These are phyloP conservation scores for Tetrapedia diversipes DNA, from an alignment of 2,888 invertebrate genomes.

Conservation along the genomic window DNA sequence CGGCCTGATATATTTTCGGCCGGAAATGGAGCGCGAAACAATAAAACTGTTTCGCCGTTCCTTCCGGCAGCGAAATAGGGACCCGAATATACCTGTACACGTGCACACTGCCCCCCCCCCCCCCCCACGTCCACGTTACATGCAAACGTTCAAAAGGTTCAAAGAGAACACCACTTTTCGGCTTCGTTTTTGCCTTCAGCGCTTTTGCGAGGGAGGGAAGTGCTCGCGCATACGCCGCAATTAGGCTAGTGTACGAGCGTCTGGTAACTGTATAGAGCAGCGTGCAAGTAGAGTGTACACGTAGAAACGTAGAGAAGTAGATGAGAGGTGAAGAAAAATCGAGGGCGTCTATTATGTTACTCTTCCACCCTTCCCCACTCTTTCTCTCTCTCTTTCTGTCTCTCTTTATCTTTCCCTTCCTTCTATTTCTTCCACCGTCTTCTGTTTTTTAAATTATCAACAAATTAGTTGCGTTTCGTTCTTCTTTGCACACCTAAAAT, in stretches of 20 bases:
- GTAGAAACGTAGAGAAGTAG: conserved; percentile 53
- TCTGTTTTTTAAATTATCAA: not conserved
- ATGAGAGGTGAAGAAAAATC: conserved; percentile 54
- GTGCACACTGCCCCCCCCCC: too few species aligned
- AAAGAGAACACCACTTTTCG: not conserved
- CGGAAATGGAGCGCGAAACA: conserved; percentile 43
- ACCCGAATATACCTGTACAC: too few species aligned
- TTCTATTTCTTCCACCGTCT: not conserved
- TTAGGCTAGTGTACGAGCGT: conserved; percentile 31
- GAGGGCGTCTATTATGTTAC: conserved; percentile 40
- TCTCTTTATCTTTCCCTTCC: not conserved
- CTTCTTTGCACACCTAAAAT: not conserved
- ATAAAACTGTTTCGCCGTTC: conserved; percentile 30
- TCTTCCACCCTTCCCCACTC: not conserved
- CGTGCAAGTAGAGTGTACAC: conserved; percentile 41
- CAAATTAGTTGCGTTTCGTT: not conserved
- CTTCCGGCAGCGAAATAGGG: conserved; percentile 28
- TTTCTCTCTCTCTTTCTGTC: not conserved
- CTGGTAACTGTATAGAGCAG: conserved; percentile 35
- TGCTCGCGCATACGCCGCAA: conserved; percentile 16
- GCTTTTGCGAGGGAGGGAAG: conserved; percentile 33
- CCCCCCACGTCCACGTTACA: too few species aligned
- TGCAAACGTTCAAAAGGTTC: conserved; percentile 26
- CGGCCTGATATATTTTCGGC: conserved; percentile 17
- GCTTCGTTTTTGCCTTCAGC: conserved; percentile 28